Evolutionary conservation across 2,797 vertebrate species (phyloP).

Genomic region (Gymnopithys bicolor): DNA sequence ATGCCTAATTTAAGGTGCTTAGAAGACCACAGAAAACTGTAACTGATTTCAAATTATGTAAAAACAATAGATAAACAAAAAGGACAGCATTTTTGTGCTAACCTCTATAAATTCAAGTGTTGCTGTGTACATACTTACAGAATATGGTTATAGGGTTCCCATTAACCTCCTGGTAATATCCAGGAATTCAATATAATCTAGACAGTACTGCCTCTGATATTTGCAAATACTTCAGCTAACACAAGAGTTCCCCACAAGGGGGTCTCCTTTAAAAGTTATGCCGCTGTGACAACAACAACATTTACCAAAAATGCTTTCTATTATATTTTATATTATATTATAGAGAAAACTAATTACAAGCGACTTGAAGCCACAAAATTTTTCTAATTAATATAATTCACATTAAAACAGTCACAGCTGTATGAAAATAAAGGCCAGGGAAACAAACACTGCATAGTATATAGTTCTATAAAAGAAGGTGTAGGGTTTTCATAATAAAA

Average conservation of each 20-base stretch:
- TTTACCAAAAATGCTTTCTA: background rate
- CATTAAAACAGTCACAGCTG: background rate
- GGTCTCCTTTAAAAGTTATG: background rate
- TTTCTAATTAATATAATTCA: background rate
- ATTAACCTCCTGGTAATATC: background rate
- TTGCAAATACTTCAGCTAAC: background rate
- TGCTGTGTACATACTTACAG: rapidly evolving
- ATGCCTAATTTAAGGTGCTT: background rate
- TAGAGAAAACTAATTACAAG: background rate
- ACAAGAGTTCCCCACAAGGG: rapidly evolving
- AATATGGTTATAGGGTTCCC: background rate
- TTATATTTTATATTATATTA: background rate
- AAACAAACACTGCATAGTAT: background rate
- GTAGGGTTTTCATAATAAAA: background rate
- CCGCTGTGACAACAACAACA: background rate
- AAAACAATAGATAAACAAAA: background rate
- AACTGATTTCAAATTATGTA: background rate
- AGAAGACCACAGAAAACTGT: background rate
- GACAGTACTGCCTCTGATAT: background rate
- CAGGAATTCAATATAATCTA: background rate
- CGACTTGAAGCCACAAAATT: background rate
- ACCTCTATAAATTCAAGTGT: background rate
- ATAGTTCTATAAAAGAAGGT: background rate
- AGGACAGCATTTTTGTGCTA: background rate
- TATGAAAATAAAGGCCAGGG: background rate